These are phyloP conservation scores for Vollenhovia emeryi DNA, from an alignment of 1,140 invertebrate genomes.

Conservation along the genomic window DNA sequence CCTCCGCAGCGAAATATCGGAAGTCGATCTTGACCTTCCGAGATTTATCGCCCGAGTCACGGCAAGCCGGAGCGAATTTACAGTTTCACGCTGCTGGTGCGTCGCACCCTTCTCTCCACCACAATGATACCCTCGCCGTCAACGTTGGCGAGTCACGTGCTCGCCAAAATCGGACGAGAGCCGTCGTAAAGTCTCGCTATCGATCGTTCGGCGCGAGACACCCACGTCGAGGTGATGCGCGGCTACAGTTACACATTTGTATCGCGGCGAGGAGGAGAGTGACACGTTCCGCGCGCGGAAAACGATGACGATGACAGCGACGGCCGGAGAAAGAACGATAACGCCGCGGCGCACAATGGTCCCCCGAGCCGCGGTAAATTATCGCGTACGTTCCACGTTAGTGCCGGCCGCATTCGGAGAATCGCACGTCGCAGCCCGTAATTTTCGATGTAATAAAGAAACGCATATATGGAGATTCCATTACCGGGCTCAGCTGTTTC, in stretches of 20 bases:
- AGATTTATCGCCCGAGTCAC: slow-evolving; percentile 26
- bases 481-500: slow-evolving; percentile 70
- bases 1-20: slow-evolving; percentile 11
- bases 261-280: slow-evolving; percentile 14
- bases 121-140: not conserved
- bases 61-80: not conserved
- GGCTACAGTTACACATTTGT: not conserved
- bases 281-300: not conserved
- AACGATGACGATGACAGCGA: not conserved
- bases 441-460: slow-evolving; percentile 74
- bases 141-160: no score
- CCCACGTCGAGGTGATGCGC: slow-evolving; percentile 3
- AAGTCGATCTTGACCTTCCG: slow-evolving; percentile 43
- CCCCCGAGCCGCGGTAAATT: slow-evolving; percentile 54
- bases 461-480: slow-evolving; percentile 73
- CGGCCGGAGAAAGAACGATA: slow-evolving; percentile 10
- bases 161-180: slow-evolving; percentile 5
- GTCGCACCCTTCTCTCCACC: not conserved
- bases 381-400: slow-evolving; percentile 53
- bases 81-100: not conserved
- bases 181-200: not conserved
- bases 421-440: slow-evolving; percentile 63
- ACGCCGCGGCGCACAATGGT: slow-evolving; percentile 41
- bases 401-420: slow-evolving; percentile 55
- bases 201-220: not conserved